Conservation (phyloP, 2,113 vertebrate species). For the Cairina moschata region DNA sequence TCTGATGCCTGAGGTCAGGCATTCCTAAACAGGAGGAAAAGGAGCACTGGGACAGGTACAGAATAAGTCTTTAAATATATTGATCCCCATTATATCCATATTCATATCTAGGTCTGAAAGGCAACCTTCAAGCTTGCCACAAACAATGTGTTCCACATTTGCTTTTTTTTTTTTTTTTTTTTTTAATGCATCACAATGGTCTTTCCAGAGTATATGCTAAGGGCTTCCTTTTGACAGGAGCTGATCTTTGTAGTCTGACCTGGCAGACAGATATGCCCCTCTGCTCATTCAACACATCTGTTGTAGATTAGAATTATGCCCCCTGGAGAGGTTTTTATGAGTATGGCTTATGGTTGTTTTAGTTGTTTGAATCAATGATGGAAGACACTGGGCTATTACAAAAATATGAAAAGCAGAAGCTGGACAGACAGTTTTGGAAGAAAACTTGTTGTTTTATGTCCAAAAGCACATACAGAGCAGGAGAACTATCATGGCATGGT, state of each 20-base stretch:
- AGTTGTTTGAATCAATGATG: neutral
- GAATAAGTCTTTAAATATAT: neutral
- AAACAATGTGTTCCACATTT: neutral
- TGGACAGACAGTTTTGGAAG: neutral
- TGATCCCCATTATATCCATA: neutral
- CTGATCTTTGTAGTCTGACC: neutral
- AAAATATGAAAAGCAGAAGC: neutral
- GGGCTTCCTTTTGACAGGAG: neutral
- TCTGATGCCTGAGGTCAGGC: neutral
- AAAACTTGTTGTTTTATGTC: neutral
- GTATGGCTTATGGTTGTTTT: neutral
- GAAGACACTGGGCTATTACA: neutral
- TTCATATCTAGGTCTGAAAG: neutral
- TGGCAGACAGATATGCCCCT: too few species aligned
- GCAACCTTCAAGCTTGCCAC: neutral
- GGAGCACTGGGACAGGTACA: neutral
- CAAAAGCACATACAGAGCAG: neutral
- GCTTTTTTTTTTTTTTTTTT: neutral
- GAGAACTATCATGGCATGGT: neutral
- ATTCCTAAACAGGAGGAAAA: neutral
- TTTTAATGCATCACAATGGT: neutral
- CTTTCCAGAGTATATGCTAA: neutral
- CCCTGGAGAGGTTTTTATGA: neutral
- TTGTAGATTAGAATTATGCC: neutral
- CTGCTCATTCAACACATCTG: neutral